These are phyloP conservation scores for Drepana arcuata DNA, from an alignment of 1,140 invertebrate genomes.

Conservation along the genomic window DNA sequence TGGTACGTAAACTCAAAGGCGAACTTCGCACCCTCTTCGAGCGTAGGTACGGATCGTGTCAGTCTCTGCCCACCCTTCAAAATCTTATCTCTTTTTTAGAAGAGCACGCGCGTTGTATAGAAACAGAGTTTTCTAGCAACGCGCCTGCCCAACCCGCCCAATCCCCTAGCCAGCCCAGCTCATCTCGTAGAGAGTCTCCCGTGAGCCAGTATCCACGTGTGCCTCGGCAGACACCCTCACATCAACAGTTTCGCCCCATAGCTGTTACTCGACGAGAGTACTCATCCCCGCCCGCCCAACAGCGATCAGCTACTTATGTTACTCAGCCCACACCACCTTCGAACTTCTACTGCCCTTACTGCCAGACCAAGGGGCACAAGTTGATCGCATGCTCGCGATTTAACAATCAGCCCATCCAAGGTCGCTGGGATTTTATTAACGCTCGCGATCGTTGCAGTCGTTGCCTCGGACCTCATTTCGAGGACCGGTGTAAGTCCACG, in stretches of 20 bases:
- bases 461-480: background rate
- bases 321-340: background rate
- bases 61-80: slow-evolving; percentile 5
- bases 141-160: background rate
- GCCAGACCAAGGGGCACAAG: background rate
- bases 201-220: background rate
- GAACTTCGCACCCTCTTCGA: slow-evolving; percentile 9
- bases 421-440: slow-evolving; percentile 5
- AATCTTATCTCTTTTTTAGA: slow-evolving; percentile 7
- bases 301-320: background rate
- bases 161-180: background rate
- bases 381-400: slow-evolving; percentile 1
- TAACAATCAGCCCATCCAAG: slow-evolving; percentile 5
- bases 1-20: slow-evolving; percentile 9
- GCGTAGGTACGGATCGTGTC: background rate
- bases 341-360: slow-evolving; percentile 1
- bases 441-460: background rate
- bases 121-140: slow-evolving; percentile 1
- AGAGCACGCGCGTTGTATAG: slow-evolving; percentile 4
- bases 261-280: background rate
- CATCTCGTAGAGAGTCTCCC: background rate
- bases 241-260: background rate
- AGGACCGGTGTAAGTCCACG: background rate
- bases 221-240: background rate
- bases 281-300: background rate